Conservation (phyloP, 1,140 invertebrate genomes). For the Lysiphlebus fabarum region DNA sequence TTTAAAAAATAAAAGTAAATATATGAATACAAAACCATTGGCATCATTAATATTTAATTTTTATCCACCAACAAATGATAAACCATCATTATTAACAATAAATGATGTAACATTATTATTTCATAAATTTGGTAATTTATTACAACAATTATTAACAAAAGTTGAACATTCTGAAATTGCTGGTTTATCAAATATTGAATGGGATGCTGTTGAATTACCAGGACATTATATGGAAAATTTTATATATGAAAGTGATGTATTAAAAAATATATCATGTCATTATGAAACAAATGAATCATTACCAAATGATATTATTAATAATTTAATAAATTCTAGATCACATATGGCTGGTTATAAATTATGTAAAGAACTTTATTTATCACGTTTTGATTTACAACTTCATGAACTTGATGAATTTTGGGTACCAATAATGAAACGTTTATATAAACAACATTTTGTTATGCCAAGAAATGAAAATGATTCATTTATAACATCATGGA, state of each 20-base stretch:
- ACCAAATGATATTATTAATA: constrained; percentile 63
- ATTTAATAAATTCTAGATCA: constrained; percentile 62
- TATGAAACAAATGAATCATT: constrained; percentile 70
- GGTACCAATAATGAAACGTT: constrained; percentile 67
- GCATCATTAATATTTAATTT: constrained; percentile 83
- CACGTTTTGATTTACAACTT: constrained; percentile 81
- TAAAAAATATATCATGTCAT: constrained; percentile 71
- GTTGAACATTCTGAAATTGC: constrained; percentile 79
- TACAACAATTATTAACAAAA: constrained; percentile 79
- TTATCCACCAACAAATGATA: constrained; percentile 58
- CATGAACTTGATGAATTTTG: constrained; percentile 73
- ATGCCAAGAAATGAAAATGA: constrained; percentile 74
- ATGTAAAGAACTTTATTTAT: constrained; percentile 77
- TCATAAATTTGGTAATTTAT: constrained; percentile 71
- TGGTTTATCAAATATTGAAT: constrained; percentile 83
- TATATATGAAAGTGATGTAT: constrained; percentile 68
- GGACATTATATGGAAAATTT: constrained; percentile 79
- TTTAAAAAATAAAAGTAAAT: constrained; percentile 66
- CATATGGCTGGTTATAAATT: constrained; percentile 78
- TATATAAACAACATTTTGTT: constrained; percentile 76
- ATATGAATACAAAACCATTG: constrained; percentile 64
- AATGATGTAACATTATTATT: constrained; percentile 75
- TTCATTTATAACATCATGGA: constrained; percentile 76
- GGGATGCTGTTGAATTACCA: constrained; percentile 81
- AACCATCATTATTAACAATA: constrained; percentile 71